Evolutionary conservation across 2,888 invertebrate species (phyloP).

Genomic region (Xestia xanthographa): DNA sequence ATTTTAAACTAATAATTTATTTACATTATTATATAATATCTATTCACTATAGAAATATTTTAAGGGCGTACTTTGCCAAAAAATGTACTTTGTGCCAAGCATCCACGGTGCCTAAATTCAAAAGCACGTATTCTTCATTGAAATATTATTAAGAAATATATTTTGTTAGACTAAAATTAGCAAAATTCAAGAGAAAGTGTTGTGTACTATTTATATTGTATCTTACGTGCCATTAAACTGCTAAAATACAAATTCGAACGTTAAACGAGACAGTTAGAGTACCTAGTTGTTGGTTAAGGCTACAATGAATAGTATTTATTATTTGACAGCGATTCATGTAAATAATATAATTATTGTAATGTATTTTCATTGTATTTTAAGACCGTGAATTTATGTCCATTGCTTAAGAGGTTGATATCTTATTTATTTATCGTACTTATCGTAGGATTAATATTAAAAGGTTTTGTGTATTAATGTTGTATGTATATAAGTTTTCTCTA

Average conservation of each 20-base stretch:
- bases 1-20: slow-evolving; percentile 69
- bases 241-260: slow-evolving; percentile 52
- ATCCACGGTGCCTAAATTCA: slow-evolving; percentile 60
- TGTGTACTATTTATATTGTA: slow-evolving; percentile 62
- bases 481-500: slow-evolving; percentile 79
- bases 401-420: slow-evolving; percentile 75
- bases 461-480: slow-evolving; percentile 82
- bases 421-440: slow-evolving; percentile 81
- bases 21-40: slow-evolving; percentile 64
- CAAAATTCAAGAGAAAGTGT: slow-evolving; percentile 59
- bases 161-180: slow-evolving; percentile 60
- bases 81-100: slow-evolving; percentile 65
- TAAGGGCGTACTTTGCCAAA: slow-evolving; percentile 58
- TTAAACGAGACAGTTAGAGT: slow-evolving; percentile 51
- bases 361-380: slow-evolving; percentile 79
- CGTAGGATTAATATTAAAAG: slow-evolving; percentile 76
- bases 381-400: slow-evolving; percentile 83
- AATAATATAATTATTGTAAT: slow-evolving; percentile 77
- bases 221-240: slow-evolving; percentile 58
- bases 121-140: slow-evolving; percentile 56
- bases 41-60: slow-evolving; percentile 64
- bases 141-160: slow-evolving; percentile 62
- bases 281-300: slow-evolving; percentile 61
- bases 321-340: slow-evolving; percentile 80
- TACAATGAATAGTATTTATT: slow-evolving; percentile 69